Base-by-base conservation (phyloP, 2,113 vertebrate genomes). In the Coracopsis vasa region DNA sequence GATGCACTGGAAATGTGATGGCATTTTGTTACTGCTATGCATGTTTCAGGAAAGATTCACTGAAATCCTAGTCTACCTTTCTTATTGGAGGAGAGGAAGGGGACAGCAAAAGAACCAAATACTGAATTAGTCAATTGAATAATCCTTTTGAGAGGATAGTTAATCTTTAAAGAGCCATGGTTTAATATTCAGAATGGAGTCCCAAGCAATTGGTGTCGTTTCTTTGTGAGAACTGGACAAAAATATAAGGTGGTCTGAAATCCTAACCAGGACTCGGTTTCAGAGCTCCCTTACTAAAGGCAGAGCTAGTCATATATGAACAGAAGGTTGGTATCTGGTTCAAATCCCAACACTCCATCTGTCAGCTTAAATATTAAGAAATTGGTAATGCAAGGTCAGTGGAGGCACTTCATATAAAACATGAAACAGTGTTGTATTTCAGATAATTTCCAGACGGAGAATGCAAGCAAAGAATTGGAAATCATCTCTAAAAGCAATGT, bases 351-450 rank as follows among this genome's bases (percentile, higher is more conserved):
- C 58, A 84, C 83, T 94, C 95, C 79, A 95, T 96, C 92, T 96
- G 87, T 91, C 95, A 92, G 50, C 54, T 96, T 97, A 95, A 97
- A 95, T 74, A 96, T 80, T 96, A 96, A 95, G 73, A 94, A 94
- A 82, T 91, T 50, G 83, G 75, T 97, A 94, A 78, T 80, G 58
- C 2, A 4, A 93, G 48, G 87, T 86, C 83, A 94, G 35, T 89
- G 47, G 42, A 65, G 44, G 44, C 23, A 50, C n/a, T 84, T 91
- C 91, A 94, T 73, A 87, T 58, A 94, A 95, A 93, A 60, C 47
- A 35, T 61, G 86, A 95, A 86, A 56, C 23, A 62, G 28, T 48
- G 77, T 12, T 41, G 13, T 80, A 29, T 92, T 94, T 75, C 71
- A 72, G 62, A 85, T 47, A 23, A 91, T 90, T 80, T 71, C 48